A percentile compares a stretch with the other conserved stretches of the same genome.
These are phyloP conservation scores for Drosophila tsacasi DNA, from an alignment of 1,140 invertebrate species.

Conservation along the genomic window DNA sequence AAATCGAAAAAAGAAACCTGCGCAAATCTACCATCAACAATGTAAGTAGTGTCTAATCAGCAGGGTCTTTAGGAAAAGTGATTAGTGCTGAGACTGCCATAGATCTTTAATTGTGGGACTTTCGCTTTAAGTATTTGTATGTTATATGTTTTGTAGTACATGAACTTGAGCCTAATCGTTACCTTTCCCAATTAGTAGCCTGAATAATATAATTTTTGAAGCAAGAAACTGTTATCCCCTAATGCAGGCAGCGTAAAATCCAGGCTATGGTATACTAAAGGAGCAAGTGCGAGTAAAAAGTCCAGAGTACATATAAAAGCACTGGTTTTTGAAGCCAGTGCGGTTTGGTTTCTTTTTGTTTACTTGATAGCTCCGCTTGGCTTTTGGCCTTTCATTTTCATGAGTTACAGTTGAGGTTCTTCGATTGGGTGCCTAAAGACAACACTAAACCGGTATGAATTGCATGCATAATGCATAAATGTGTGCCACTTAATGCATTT, in stretches of 20 bases:
- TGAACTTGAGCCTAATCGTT: neutral
- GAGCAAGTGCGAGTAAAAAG: conserved; percentile 1
- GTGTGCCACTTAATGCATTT: conserved; percentile 54
- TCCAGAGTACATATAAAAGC: conserved; percentile 17
- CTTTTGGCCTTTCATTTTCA: conserved; percentile 78
- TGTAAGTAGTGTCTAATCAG: conserved; percentile 5
- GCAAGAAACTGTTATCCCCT: neutral
- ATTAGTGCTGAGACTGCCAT: neutral
- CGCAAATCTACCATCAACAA: neutral
- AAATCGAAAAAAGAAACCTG: conserved; percentile 30
- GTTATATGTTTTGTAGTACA: neutral
- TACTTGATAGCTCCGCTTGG: conserved; percentile 47
- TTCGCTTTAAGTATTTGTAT: neutral
- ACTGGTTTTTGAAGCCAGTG: conserved; percentile 34
- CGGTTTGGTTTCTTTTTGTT: conserved; percentile 30
- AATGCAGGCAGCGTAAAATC: neutral
- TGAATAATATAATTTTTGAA: neutral
- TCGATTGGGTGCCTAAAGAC: conserved; percentile 45
- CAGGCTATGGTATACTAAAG: neutral
- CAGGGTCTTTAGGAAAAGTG: conserved; percentile 1
- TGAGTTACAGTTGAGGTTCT: conserved; percentile 60
- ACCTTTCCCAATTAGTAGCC: neutral
- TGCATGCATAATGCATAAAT: conserved; percentile 57
- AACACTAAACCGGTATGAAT: conserved; percentile 52
- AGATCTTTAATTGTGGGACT: neutral